These are phyloP conservation scores for Melanaphis sacchari DNA, from an alignment of 1,140 invertebrate species.

Conservation along the genomic window DNA sequence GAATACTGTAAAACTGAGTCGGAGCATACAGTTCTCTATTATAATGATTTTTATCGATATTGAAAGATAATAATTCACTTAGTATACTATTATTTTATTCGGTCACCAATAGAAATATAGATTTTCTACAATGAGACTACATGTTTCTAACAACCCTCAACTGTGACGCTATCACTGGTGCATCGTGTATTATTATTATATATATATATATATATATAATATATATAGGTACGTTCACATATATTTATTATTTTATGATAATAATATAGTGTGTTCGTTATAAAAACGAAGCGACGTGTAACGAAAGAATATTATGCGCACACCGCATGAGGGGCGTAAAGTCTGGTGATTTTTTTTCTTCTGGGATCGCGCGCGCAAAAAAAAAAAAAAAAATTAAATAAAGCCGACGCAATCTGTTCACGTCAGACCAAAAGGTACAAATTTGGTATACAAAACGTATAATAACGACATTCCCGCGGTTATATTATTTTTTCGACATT, in stretches of 20 bases:
- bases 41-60: background rate
- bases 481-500: conserved; percentile 47
- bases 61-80: no score
- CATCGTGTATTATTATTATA: background rate
- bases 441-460: conserved; percentile 48
- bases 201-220: background rate
- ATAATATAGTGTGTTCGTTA: background rate
- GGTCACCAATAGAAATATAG: background rate
- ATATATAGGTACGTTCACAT: no score
- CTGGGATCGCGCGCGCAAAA: background rate
- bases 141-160: background rate
- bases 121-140: background rate
- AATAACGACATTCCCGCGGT: conserved; percentile 47
- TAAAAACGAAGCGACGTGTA: background rate
- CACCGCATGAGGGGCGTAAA: no score
- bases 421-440: conserved; percentile 43
- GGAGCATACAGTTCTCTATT: no score
- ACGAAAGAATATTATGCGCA: conserved; percentile 4
- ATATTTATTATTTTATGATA: background rate
- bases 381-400: conserved; percentile 26
- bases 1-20: no score
- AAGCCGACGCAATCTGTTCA: conserved; percentile 25
- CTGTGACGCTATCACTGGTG: background rate
- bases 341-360: conserved; percentile 14
- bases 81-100: no score